These are phyloP conservation scores for Neodon shergylaensis DNA, from an alignment of 2,113 vertebrate genomes.

Conservation along the genomic window DNA sequence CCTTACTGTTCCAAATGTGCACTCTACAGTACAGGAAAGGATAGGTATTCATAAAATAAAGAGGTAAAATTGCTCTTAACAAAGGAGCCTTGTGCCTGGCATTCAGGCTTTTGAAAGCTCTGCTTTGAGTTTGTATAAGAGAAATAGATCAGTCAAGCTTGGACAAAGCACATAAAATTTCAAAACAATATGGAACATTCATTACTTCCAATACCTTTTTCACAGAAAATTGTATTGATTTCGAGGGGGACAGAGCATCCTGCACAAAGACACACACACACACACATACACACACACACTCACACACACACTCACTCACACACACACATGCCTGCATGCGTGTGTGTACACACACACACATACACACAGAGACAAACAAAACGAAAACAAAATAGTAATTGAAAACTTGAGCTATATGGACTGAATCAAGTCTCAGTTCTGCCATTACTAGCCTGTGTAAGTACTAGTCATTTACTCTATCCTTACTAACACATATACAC, in stretches of 20 bases:
- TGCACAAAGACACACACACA: background rate
- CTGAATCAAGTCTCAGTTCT: background rate
- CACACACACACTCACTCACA: background rate
- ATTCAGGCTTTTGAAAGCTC: slow-evolving; percentile 45
- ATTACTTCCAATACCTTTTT: slow-evolving; percentile 34
- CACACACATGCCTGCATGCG: no score
- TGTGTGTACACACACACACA: background rate
- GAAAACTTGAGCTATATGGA: background rate
- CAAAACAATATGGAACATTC: slow-evolving; percentile 29
- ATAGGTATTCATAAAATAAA: slow-evolving; percentile 66
- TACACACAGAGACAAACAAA: no score
- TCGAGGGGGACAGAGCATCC: background rate
- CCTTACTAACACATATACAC: background rate
- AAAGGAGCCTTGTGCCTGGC: background rate
- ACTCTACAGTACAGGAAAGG: slow-evolving; percentile 21
- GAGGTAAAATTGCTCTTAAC: slow-evolving; percentile 13
- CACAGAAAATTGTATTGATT: background rate
- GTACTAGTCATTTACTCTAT: background rate
- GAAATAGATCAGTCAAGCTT: slow-evolving; percentile 26
- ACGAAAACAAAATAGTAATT: background rate
- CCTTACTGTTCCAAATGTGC: slow-evolving; percentile 58
- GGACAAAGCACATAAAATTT: slow-evolving; percentile 52
- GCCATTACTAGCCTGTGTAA: background rate
- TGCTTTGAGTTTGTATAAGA: slow-evolving; percentile 32
- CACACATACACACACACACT: background rate